Evolutionary conservation across 2,797 vertebrate genomes (phyloP).

Genomic region (Hyperoplus immaculatus): DNA sequence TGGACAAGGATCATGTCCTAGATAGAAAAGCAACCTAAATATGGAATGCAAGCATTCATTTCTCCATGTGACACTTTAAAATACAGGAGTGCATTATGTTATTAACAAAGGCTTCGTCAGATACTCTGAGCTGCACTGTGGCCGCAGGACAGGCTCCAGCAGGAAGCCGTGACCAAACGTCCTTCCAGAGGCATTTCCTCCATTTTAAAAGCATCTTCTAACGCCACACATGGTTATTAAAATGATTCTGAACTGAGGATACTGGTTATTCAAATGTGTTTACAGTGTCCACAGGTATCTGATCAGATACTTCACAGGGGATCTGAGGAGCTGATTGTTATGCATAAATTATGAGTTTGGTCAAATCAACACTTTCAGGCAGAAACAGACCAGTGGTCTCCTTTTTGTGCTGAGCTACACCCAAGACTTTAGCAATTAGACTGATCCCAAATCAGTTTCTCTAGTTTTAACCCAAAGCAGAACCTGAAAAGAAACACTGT

Average conservation of each 20-base stretch:
- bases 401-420: neutral
- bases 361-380: neutral
- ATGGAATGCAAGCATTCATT: conserved; percentile 25
- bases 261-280: conserved; percentile 23
- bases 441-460: too few relatives aligned
- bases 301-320: conserved; percentile 14
- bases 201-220: conserved; percentile 9
- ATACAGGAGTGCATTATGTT: conserved; percentile 33
- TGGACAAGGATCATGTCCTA: neutral
- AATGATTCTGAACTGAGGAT: conserved; percentile 5
- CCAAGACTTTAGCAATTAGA: too few relatives aligned
- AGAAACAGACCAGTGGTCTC: neutral
- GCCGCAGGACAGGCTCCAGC: conserved; percentile 45
- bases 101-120: conserved; percentile 46
- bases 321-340: neutral
- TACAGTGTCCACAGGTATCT: conserved; percentile 21
- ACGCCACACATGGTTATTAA: neutral
- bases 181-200: conserved; percentile 6
- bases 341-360: neutral
- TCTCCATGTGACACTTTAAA: conserved; percentile 24
- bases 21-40: conserved; percentile 16
- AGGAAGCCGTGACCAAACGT: conserved; percentile 20
- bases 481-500: too few relatives aligned
- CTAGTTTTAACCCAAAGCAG: too few relatives aligned
- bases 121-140: conserved; percentile 52